phyloP scores from a whole-genome alignment of 2,888 invertebrate genomes.

The Ectobius pallidus region DNA sequence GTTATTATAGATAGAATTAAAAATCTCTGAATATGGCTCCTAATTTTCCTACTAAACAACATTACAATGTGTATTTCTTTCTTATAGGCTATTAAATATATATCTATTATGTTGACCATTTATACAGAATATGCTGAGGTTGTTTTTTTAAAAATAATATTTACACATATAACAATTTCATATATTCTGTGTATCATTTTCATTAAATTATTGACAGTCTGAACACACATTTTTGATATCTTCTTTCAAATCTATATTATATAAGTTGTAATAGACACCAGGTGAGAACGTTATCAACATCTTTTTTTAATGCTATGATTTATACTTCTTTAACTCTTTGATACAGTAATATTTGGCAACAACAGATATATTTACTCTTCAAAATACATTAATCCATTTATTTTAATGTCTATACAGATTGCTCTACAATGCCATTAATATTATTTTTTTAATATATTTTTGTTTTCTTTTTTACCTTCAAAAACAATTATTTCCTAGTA shows the following conservation, averaged over 20 bases:
- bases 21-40: slow-evolving; percentile 16
- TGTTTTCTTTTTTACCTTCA: too few species aligned
- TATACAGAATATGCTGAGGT: slow-evolving; percentile 15
- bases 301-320: neutral
- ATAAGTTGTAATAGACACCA: neutral
- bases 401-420: too few species aligned
- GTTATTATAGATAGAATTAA: too few species aligned
- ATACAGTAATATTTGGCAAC: neutral
- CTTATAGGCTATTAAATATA: too few species aligned
- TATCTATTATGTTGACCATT: too few species aligned
- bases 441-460: too few species aligned
- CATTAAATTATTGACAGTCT: neutral
- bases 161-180: neutral
- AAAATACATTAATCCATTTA: too few species aligned
- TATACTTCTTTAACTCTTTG: neutral
- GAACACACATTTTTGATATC: slow-evolving; percentile 10
- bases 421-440: too few species aligned
- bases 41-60: too few species aligned
- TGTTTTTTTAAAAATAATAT: slow-evolving; percentile 15
- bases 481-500: too few species aligned
- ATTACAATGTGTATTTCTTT: too few species aligned
- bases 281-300: neutral
- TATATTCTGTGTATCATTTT: neutral
- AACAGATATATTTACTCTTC: too few species aligned
- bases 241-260: neutral